Evolutionary conservation across 1,140 invertebrate species (phyloP).

Genomic region (Lethrus apterus): DNA sequence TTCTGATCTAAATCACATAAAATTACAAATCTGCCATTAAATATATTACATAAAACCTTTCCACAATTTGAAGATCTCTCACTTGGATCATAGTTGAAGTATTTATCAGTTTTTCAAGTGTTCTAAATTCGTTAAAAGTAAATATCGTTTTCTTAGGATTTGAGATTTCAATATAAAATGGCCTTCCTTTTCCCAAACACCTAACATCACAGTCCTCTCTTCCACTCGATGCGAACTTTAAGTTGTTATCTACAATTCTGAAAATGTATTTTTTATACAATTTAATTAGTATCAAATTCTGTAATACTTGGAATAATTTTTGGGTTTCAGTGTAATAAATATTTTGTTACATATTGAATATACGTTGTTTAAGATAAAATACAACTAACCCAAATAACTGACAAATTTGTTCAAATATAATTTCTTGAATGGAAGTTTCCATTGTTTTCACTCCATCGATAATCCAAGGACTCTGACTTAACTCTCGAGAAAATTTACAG

Average conservation of each 20-base stretch:
- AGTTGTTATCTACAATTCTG: conserved; percentile 36
- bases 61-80: conserved; percentile 56
- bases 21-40: background rate
- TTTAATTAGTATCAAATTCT: background rate
- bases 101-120: conserved; percentile 58
- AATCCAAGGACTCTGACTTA: conserved; percentile 94
- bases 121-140: conserved; percentile 43
- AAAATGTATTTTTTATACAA: conserved; percentile 6
- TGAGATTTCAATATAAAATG: conserved; percentile 77
- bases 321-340: too few relatives aligned
- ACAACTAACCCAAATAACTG: conserved; percentile 45
- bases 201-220: conserved; percentile 88
- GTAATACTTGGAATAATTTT: too few relatives aligned
- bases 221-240: conserved; percentile 82
- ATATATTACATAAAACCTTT: conserved; percentile 41
- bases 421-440: conserved; percentile 84
- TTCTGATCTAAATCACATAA: conserved; percentile 50
- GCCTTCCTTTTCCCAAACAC: conserved; percentile 76
- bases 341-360: too few relatives aligned
- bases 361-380: too few relatives aligned
- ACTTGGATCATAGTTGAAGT: conserved; percentile 53
- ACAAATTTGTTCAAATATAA: conserved; percentile 61
- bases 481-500: conserved; percentile 74
- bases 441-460: conserved; percentile 73
- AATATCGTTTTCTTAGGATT: conserved; percentile 57